Evolutionary conservation across 2,113 vertebrate species (phyloP).

Genomic region (Bubo bubo): DNA sequence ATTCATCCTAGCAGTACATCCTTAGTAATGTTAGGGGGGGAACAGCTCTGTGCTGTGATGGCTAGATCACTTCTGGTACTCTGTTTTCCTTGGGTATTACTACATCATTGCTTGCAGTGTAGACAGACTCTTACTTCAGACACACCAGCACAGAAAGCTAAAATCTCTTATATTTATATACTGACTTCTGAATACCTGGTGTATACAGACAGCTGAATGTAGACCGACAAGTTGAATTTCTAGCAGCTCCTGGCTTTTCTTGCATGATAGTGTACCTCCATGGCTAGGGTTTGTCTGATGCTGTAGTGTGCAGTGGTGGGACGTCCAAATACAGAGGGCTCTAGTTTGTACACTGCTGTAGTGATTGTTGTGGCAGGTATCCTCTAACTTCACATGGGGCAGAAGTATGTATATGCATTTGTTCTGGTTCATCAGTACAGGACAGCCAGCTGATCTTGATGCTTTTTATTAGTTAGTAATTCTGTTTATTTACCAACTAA

Average conservation of each 20-base stretch:
- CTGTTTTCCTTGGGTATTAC: neutral
- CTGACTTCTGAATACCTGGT: neutral
- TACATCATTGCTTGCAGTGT: accelerated
- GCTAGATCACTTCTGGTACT: neutral
- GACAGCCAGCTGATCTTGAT: neutral
- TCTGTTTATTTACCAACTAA: neutral
- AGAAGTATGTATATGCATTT: neutral
- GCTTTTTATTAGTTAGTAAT: neutral
- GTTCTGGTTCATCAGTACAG: neutral
- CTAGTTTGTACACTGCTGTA: neutral
- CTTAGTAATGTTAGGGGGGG: neutral
- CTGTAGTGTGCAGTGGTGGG: neutral
- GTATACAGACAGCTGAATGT: neutral
- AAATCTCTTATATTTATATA: neutral
- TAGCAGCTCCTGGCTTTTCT: neutral
- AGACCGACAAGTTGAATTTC: neutral
- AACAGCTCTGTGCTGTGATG: neutral
- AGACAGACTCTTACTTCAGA: neutral
- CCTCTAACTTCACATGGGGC: neutral
- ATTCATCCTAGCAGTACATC: neutral
- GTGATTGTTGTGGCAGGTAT: neutral
- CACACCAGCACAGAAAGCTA: neutral
- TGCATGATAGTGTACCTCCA: accelerated
- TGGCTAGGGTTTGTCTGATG: neutral
- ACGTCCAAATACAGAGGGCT: neutral